A percentile compares a stretch with the other conserved stretches of the same genome.
phyloP scores from a whole-genome alignment of 2,888 invertebrate genomes.

The Cheilosia scutellata region DNA sequence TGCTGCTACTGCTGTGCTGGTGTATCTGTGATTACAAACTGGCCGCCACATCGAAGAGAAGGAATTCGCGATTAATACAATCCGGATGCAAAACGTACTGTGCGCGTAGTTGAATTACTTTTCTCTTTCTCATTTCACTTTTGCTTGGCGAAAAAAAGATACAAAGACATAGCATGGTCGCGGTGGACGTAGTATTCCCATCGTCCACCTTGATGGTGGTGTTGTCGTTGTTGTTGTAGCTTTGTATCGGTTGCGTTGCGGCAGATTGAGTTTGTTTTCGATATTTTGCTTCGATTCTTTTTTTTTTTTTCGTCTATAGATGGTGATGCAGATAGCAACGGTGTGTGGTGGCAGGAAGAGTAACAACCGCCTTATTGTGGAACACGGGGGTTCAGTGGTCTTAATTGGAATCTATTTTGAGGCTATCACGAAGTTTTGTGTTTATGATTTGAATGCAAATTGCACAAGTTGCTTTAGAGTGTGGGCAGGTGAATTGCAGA shows the following conservation, averaged over 20 bases:
- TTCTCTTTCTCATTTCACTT: constrained; percentile 72
- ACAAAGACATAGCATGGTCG: neutral
- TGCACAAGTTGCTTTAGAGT: constrained; percentile 28
- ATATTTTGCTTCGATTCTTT: constrained; percentile 21
- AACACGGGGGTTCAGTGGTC: constrained; percentile 68
- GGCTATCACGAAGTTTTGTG: constrained; percentile 68
- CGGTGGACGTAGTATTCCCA: neutral
- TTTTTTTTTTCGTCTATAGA: neutral
- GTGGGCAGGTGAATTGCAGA: constrained; percentile 54
- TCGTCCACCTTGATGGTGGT: neutral
- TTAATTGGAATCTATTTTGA: constrained; percentile 73
- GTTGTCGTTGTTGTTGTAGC: neutral
- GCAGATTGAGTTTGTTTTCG: constrained; percentile 65
- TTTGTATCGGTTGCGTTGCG: constrained; percentile 23
- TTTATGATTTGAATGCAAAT: constrained; percentile 69
- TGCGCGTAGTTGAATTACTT: constrained; percentile 54
- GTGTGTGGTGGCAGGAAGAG: neutral
- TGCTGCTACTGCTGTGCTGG: neutral
- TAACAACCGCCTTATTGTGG: constrained; percentile 14
- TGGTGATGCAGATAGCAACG: constrained; percentile 1
- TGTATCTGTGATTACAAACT: constrained; percentile 31
- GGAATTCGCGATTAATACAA: constrained; percentile 62
- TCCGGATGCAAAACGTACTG: constrained; percentile 58
- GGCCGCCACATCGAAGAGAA: constrained; percentile 7
- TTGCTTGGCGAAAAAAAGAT: constrained; percentile 21